Conservation (phyloP, 2,888 invertebrate species). For the Flabesymbios commensalis region DNA sequence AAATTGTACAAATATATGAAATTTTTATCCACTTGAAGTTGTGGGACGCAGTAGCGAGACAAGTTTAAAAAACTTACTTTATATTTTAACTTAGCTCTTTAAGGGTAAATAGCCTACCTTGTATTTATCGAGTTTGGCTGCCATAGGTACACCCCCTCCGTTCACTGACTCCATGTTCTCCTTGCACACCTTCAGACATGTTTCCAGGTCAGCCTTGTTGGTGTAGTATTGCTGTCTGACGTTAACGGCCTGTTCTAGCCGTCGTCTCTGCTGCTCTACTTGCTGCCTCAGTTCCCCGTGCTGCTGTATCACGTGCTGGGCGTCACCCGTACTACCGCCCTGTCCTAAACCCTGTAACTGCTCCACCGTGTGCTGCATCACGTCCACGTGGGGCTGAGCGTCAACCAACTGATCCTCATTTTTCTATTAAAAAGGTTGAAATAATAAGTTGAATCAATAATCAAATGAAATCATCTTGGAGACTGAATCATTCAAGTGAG, state of each 20-base stretch:
- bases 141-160: conserved; percentile 38
- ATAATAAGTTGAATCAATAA: not conserved
- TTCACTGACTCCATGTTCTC: conserved; percentile 42
- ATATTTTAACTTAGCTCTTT: too few relatives aligned
- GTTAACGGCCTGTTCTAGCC: conserved; percentile 74
- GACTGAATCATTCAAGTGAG: too few relatives aligned
- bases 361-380: conserved; percentile 46
- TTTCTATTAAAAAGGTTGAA: conserved; percentile 38
- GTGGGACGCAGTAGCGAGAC: too few relatives aligned
- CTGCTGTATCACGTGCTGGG: not conserved
- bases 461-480: too few relatives aligned
- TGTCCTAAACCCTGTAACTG: conserved; percentile 70
- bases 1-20: too few relatives aligned
- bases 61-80: too few relatives aligned
- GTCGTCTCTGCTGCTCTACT: conserved; percentile 73
- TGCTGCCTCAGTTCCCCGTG: conserved; percentile 54
- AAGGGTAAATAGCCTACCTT: too few relatives aligned
- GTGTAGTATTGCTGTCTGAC: conserved; percentile 87
- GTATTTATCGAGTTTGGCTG: conserved; percentile 44
- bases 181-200: conserved; percentile 38
- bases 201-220: conserved; percentile 46
- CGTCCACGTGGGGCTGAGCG: conserved; percentile 41
- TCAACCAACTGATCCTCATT: conserved; percentile 52
- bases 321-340: conserved; percentile 46
- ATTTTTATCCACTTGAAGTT: too few relatives aligned